Conservation (phyloP, 2,113 vertebrate genomes). For the Brachypodius melanocephalos region DNA sequence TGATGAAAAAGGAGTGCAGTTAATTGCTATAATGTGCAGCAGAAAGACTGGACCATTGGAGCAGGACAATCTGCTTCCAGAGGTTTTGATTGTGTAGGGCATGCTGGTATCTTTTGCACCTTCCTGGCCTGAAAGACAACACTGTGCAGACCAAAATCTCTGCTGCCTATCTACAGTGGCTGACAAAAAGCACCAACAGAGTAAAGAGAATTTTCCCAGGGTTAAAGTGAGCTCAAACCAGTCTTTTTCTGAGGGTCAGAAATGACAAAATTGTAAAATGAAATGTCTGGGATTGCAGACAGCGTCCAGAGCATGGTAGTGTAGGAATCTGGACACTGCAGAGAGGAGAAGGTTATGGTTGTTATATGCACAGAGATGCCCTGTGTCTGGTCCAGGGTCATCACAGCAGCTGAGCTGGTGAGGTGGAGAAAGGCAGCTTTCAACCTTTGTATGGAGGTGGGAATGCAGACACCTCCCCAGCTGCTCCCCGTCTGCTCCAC, state of each 20-base stretch:
- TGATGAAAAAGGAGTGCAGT: background rate
- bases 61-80: background rate
- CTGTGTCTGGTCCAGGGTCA: background rate
- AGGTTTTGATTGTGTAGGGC: background rate
- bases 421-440: background rate
- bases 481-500: constrained; percentile 46
- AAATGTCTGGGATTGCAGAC: background rate
- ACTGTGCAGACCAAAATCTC: background rate
- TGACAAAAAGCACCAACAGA: background rate
- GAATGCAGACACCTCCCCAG: constrained; percentile 20
- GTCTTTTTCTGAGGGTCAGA: background rate
- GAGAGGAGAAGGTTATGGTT: background rate
- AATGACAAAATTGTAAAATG: background rate
- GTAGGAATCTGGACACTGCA: background rate
- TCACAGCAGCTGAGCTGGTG: background rate
- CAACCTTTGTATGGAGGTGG: constrained; percentile 32
- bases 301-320: background rate
- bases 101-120: background rate
- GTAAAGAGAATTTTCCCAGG: background rate
- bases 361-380: background rate
- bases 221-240: background rate
- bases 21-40: background rate
- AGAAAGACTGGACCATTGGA: background rate
- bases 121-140: background rate
- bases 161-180: background rate